Conservation (phyloP, 2,797 vertebrate species). For the Anomalospiza imberbis region DNA sequence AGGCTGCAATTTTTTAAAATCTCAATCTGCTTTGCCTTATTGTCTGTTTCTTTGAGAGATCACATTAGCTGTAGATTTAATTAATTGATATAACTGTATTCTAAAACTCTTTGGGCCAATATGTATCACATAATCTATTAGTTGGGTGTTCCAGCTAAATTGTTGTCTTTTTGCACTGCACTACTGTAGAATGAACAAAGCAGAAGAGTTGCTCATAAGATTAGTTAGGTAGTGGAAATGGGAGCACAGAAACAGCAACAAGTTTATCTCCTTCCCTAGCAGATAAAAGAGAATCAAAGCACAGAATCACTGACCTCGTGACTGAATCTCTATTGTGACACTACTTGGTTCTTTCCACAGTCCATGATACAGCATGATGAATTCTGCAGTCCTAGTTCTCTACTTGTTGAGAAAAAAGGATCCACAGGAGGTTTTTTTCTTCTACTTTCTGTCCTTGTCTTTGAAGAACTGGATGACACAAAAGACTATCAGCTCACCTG, state of each 20-base stretch:
- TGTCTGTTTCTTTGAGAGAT: background rate
- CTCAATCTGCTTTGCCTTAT: background rate
- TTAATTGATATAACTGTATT: background rate
- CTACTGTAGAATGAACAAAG: background rate
- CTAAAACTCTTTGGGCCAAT: background rate
- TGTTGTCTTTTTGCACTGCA: background rate
- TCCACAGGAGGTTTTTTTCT: background rate
- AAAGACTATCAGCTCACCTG: background rate
- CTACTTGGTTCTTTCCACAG: background rate
- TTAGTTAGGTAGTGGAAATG: background rate
- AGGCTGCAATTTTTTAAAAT: background rate
- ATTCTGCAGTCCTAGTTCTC: background rate
- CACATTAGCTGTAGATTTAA: background rate
- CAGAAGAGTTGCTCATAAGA: background rate
- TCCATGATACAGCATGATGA: background rate
- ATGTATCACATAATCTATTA: background rate
- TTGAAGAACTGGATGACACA: background rate
- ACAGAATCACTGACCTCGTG: background rate
- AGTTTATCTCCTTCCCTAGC: background rate
- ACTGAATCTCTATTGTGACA: background rate
- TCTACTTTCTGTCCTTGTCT: background rate
- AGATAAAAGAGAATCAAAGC: background rate
- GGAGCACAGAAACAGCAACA: background rate
- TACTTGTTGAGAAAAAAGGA: background rate
- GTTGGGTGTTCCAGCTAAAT: background rate